These are phyloP conservation scores for Drosophila yakuba DNA, from an alignment of 1,140 invertebrate genomes.

Conservation along the genomic window DNA sequence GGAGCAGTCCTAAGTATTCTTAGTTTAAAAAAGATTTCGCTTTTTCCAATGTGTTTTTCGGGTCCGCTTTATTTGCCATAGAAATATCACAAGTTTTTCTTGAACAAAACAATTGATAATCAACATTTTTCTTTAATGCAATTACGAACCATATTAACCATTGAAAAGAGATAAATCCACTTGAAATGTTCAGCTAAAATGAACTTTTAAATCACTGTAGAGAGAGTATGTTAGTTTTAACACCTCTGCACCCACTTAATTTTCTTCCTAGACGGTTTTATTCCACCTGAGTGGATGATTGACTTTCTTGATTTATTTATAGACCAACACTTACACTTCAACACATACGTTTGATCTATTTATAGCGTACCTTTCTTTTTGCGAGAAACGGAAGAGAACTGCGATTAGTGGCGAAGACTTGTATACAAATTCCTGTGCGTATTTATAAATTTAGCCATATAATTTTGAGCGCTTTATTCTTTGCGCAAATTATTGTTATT, in stretches of 20 bases:
- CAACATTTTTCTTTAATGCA: too few species aligned
- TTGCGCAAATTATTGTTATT: slow-evolving; percentile 76
- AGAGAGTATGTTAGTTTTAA: slow-evolving; percentile 4
- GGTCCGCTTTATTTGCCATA: too few species aligned
- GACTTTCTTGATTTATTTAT: slow-evolving; percentile 32
- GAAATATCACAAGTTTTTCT: too few species aligned
- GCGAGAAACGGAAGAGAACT: neutral
- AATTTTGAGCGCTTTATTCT: slow-evolving; percentile 51
- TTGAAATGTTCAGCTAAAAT: neutral
- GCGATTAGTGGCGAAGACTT: slow-evolving; percentile 2
- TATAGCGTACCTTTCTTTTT: slow-evolving; percentile 12
- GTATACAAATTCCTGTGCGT: slow-evolving; percentile 10
- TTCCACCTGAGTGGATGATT: slow-evolving; percentile 1
- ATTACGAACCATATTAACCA: too few species aligned
- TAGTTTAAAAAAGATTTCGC: neutral
- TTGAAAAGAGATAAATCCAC: neutral
- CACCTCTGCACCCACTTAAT: slow-evolving; percentile 6
- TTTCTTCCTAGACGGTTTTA: slow-evolving; percentile 10
- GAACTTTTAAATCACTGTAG: neutral
- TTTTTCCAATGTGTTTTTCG: too few species aligned
- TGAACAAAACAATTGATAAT: too few species aligned
- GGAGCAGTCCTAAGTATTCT: too few species aligned
- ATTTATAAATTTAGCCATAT: slow-evolving; percentile 23
- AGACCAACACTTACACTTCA: slow-evolving; percentile 6
- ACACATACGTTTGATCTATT: slow-evolving; percentile 23